Evolutionary conservation across 2,888 invertebrate species (phyloP), one percentile per base, ranked within the genome.

Genomic region (Synanthedon formicaeformis): DNA sequence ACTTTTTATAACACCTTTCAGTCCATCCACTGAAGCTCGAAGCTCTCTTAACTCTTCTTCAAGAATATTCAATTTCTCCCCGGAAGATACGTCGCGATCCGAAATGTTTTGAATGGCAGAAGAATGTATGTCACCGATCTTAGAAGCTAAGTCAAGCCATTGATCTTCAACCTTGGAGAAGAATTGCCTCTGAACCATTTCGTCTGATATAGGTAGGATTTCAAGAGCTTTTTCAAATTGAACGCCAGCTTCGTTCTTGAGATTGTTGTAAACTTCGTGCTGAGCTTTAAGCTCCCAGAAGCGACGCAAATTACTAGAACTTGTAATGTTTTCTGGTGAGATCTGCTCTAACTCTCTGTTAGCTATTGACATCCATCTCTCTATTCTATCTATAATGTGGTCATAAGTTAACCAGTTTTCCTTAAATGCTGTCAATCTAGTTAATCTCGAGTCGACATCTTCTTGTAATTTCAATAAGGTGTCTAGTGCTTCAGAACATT

Each of bases 271-370:
- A 23, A 95, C 91, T 84, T 95, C 95, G 65, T 94, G 94, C 64
- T 95, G 94, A 0, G 95, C 96, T 75, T 95, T 95, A 50, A 96
- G 77, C 79, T 96, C 96, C 95, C 96, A 96, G 81, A 95, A 96
- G 63, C 94, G 91, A 61, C 94, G 90, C 77, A 95, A 91, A 64
- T 94, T 93, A 52, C 92, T 92, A 10, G 91, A 90, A 1, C 91
- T 89, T 52, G 90, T 90, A 13, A 90, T 88, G 40, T 90, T 89
- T 57, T 91, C 91, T 11, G 90, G 85, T 1, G 92, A 91, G 41
- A 95, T 90, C 27, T 89, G 82, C 55, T 89, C 88, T 50, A 95
- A 77, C 70, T 94, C 93, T 52, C 89, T 89, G 63, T 94, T 94
- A 0, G 94, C 93, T 53, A 89, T 90, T 57, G 90, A 91, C 72